These are phyloP conservation scores for Papilio aristodemus DNA, from an alignment of 1,140 invertebrate genomes.

Conservation along the genomic window DNA sequence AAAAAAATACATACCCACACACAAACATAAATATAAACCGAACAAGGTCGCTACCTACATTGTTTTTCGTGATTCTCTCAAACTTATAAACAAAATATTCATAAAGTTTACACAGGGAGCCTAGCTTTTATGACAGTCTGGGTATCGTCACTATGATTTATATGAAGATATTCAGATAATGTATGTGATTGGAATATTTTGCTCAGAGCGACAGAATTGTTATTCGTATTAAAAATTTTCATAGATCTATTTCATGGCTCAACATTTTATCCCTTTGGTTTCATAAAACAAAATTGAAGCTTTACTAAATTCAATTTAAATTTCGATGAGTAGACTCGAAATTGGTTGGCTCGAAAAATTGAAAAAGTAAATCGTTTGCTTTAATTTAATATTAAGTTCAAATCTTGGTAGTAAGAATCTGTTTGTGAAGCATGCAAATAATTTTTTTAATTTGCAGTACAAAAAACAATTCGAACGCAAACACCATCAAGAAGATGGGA, in stretches of 20 bases:
- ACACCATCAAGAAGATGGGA: too few relatives aligned
- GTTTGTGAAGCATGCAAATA: too few relatives aligned
- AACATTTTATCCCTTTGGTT: conserved; percentile 4
- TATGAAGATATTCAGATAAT: conserved; percentile 21
- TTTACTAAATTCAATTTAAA: conserved; percentile 22
- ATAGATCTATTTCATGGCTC: neutral
- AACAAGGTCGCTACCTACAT: neutral
- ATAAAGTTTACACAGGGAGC: conserved; percentile 9
- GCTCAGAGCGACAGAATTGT: conserved; percentile 20
- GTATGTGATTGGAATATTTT: conserved; percentile 28
- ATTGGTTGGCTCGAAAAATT: neutral
- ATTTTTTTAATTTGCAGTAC: too few relatives aligned
- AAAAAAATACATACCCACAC: too few relatives aligned
- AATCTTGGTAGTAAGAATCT: too few relatives aligned
- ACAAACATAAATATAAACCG: conserved; percentile 3
- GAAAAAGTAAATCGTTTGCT: neutral
- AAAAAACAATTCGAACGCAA: too few relatives aligned
- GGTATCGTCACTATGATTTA: conserved; percentile 24
- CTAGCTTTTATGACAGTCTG: conserved; percentile 28
- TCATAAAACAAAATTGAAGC: conserved; percentile 20
- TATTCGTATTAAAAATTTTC: conserved; percentile 25
- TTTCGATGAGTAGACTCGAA: conserved; percentile 17
- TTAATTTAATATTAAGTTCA: too few relatives aligned
- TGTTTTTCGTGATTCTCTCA: conserved; percentile 8
- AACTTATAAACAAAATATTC: conserved; percentile 32